Percentiles rank a stretch among this genome's conserved stretches.
phyloP scores from a whole-genome alignment of 2,113 vertebrate genomes.

The Tautogolabrus adspersus region DNA sequence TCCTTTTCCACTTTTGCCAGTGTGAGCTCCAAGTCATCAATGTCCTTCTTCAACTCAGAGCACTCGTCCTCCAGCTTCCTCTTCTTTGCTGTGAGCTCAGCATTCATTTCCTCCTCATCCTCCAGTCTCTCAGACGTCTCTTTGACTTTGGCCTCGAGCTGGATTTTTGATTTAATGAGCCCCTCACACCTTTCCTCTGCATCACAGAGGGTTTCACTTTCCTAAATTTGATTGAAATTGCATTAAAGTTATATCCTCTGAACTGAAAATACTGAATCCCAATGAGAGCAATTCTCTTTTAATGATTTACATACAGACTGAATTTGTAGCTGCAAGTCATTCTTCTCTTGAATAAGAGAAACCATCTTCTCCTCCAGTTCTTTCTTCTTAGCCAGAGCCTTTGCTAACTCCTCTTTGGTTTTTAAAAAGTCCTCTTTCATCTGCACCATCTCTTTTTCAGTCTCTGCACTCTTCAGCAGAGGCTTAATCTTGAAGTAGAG shows the following conservation, averaged over 20 bases:
- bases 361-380: constrained; percentile 86
- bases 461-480: constrained; percentile 86
- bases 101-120: constrained; percentile 85
- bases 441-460: constrained; percentile 84
- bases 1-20: constrained; percentile 79
- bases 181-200: constrained; percentile 76
- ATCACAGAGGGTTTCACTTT: constrained; percentile 73
- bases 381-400: constrained; percentile 83
- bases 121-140: constrained; percentile 87
- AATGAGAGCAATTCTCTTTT: not conserved
- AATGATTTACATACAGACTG: constrained; percentile 53
- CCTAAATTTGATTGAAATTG: constrained; percentile 45
- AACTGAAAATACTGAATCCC: not conserved
- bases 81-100: constrained; percentile 86
- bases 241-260: not conserved
- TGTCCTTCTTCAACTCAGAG: constrained; percentile 76
- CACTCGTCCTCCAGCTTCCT: constrained; percentile 89
- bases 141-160: constrained; percentile 75
- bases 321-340: constrained; percentile 77
- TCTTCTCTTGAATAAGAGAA: constrained; percentile 79
- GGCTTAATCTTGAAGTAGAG: constrained; percentile 86
- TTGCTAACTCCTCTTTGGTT: constrained; percentile 89
- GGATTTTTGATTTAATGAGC: constrained; percentile 76
- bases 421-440: constrained; percentile 90
- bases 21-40: constrained; percentile 75